phyloP scores from a whole-genome alignment of 2,888 invertebrate species.

The Tipula vernalis region DNA sequence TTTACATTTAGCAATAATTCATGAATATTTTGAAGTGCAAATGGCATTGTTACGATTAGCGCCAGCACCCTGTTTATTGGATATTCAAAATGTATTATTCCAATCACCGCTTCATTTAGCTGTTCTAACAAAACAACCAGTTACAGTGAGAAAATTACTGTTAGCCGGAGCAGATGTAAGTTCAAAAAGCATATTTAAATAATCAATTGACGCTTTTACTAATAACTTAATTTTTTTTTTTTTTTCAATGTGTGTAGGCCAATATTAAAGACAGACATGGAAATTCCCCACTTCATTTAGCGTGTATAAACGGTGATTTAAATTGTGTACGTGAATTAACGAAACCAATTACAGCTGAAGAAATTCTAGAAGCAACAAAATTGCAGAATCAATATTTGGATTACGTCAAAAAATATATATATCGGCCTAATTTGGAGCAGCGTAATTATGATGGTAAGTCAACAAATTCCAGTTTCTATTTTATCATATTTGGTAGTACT shows the following conservation, averaged over 20 bases:
- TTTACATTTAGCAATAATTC: conserved; percentile 73
- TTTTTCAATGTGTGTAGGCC: conserved; percentile 28
- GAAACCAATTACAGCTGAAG: conserved; percentile 44
- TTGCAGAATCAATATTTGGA: neutral
- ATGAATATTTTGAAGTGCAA: conserved; percentile 59
- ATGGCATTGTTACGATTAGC: conserved; percentile 62
- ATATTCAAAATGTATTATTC: conserved; percentile 66
- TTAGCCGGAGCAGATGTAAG: conserved; percentile 58
- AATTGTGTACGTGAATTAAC: conserved; percentile 62
- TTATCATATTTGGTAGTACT: neutral
- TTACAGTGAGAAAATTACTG: conserved; percentile 62
- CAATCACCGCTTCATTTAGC: conserved; percentile 81
- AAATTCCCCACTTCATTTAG: conserved; percentile 78
- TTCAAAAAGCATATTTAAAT: neutral
- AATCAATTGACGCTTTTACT: neutral
- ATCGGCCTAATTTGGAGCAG: conserved; percentile 55
- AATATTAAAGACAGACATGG: conserved; percentile 59
- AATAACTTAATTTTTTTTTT: conserved; percentile 10
- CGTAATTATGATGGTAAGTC: conserved; percentile 75
- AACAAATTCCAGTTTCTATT: neutral
- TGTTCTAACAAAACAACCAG: conserved; percentile 60
- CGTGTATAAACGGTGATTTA: conserved; percentile 55
- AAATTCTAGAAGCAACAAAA: conserved; percentile 30
- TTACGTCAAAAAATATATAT: neutral
- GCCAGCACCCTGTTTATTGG: conserved; percentile 62